Evolutionary conservation across 2,888 invertebrate genomes (phyloP).

Genomic region (Drosophila differens): DNA sequence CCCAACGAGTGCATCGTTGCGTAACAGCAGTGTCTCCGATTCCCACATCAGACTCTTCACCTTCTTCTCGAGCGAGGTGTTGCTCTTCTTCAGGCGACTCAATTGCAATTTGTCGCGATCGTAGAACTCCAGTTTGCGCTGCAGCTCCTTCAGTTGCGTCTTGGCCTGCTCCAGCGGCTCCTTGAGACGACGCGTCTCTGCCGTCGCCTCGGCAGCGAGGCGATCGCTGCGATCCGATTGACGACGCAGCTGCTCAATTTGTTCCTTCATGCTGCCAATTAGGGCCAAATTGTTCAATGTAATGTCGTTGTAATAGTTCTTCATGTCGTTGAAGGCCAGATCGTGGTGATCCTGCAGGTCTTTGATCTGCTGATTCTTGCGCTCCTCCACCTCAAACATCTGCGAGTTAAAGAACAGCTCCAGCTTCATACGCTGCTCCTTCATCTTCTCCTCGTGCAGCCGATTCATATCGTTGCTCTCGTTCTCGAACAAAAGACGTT

Average conservation of each 20-base stretch:
- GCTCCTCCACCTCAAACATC: conserved; percentile 94
- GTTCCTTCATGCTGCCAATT: conserved; percentile 95
- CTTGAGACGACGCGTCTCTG: conserved; percentile 90
- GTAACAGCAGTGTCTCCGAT: conserved; percentile 90
- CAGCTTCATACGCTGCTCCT: conserved; percentile 89
- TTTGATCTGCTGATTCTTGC: conserved; percentile 94
- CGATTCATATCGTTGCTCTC: conserved; percentile 88
- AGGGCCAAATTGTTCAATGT: conserved; percentile 96
- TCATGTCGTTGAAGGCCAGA: conserved; percentile 94
- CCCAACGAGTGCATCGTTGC: conserved; percentile 90
- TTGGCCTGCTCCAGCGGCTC: conserved; percentile 91
- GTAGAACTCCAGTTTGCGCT: conserved; percentile 92
- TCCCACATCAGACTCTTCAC: conserved; percentile 88
- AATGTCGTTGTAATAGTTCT: conserved; percentile 97
- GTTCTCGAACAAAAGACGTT: conserved; percentile 88
- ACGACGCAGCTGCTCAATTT: conserved; percentile 91
- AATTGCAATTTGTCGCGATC: conserved; percentile 93
- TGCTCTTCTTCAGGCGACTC: conserved; percentile 84
- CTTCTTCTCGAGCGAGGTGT: conserved; percentile 86
- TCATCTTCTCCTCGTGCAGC: conserved; percentile 88
- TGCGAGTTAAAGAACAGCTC: conserved; percentile 92
- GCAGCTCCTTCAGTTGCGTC: conserved; percentile 90
- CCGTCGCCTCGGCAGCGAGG: conserved; percentile 86
- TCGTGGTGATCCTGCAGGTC: conserved; percentile 93
- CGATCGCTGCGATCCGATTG: conserved; percentile 92